These are phyloP conservation scores for Tribolium freemani DNA, from an alignment of 2,888 invertebrate genomes.

Conservation along the genomic window DNA sequence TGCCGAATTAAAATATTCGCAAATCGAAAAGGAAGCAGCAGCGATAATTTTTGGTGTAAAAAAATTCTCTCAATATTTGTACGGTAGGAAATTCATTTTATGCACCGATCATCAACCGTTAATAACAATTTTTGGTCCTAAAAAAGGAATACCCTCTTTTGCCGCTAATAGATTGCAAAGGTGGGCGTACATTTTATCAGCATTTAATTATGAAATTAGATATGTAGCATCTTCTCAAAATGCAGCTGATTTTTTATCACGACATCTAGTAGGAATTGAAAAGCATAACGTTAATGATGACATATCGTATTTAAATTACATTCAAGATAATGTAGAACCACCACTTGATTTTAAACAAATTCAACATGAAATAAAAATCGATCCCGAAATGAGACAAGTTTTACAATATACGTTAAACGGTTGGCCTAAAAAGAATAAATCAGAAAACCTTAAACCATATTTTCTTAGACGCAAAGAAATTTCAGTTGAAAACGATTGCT, in stretches of 20 bases:
- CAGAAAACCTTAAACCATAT: background rate
- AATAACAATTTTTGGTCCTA: slow-evolving; percentile 30
- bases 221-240: slow-evolving; percentile 18
- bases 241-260: background rate
- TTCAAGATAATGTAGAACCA: no score
- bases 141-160: slow-evolving; percentile 37
- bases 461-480: background rate
- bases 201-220: slow-evolving; percentile 35
- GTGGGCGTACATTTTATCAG: slow-evolving; percentile 35
- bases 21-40: slow-evolving; percentile 36
- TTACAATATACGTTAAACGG: background rate
- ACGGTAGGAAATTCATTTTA: slow-evolving; percentile 6
- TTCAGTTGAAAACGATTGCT: slow-evolving; percentile 3
- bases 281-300: no score
- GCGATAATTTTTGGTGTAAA: slow-evolving; percentile 39
- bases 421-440: background rate
- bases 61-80: slow-evolving; percentile 16
- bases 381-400: no score
- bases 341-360: no score
- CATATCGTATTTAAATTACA: no score
- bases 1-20: slow-evolving; percentile 34
- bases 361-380: no score
- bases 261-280: no score
- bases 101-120: slow-evolving; percentile 33
- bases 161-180: slow-evolving; percentile 37